Conservation (phyloP, 2,113 vertebrate genomes). For the Cyanoderma ruficeps region DNA sequence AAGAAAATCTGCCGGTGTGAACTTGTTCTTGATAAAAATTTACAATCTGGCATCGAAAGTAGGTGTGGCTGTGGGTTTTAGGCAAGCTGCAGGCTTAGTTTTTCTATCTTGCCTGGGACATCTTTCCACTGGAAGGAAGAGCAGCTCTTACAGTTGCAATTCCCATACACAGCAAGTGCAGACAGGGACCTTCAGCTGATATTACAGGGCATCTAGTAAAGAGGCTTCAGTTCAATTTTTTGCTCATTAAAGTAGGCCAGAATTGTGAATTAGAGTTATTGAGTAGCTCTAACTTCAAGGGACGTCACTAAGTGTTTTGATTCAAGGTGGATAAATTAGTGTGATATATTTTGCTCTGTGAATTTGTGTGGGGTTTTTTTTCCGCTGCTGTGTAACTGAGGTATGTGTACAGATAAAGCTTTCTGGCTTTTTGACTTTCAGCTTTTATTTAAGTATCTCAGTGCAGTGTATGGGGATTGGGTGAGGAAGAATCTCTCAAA, state of each 20-base stretch:
- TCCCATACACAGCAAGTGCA: background rate
- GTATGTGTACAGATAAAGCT: background rate
- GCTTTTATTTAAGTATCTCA: background rate
- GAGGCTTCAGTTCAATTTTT: background rate
- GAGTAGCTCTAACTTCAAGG: background rate
- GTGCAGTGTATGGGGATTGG: background rate
- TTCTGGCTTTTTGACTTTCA: background rate
- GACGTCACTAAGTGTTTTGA: background rate
- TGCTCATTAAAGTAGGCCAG: background rate
- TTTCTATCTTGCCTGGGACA: conserved; percentile 13
- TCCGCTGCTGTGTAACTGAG: background rate
- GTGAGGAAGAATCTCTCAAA: background rate
- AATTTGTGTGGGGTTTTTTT: background rate
- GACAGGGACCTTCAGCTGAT: background rate
- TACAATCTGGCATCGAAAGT: background rate
- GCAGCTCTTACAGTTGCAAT: background rate
- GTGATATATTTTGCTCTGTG: background rate
- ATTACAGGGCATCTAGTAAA: background rate
- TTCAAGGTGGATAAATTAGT: background rate
- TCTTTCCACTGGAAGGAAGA: conserved; percentile 11
- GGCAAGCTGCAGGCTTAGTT: background rate
- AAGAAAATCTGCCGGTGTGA: background rate
- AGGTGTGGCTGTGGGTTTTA: conserved; percentile 20
- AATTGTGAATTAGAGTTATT: background rate
- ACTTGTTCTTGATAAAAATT: conserved; percentile 50